Percentiles rank a stretch among this genome's conserved stretches.
These are phyloP conservation scores for Cecropterus lyciades DNA, from an alignment of 1,140 invertebrate genomes.

Conservation along the genomic window DNA sequence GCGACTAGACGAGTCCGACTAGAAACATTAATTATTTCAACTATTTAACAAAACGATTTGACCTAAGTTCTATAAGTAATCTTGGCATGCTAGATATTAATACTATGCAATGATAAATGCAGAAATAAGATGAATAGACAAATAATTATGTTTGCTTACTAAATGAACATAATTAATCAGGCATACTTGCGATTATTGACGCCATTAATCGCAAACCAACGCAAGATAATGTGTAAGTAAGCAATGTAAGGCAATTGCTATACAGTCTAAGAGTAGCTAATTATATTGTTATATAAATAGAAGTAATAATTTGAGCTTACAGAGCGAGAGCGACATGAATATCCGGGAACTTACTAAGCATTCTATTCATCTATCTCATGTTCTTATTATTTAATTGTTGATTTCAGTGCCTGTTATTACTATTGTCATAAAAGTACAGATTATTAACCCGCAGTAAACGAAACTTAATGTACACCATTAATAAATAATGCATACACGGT, in stretches of 20 bases:
- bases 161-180: conserved; percentile 11
- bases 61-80: neutral
- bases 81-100: neutral
- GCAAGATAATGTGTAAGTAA: neutral
- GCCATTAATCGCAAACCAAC: conserved; percentile 12
- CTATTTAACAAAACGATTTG: neutral
- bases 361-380: too few species aligned
- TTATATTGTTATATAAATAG: too few species aligned
- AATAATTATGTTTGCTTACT: conserved; percentile 13
- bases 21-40: neutral
- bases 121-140: neutral
- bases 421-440: too few species aligned
- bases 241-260: neutral
- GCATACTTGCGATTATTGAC: neutral
- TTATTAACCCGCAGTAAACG: too few species aligned
- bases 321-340: too few species aligned
- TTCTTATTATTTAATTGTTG: too few species aligned
- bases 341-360: too few species aligned
- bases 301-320: too few species aligned
- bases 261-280: neutral
- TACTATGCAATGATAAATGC: neutral
- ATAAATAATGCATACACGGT: too few species aligned
- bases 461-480: too few species aligned
- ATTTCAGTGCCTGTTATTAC: too few species aligned
- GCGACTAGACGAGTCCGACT: too few species aligned